Evolutionary conservation across 2,888 invertebrate genomes (phyloP).

Genomic region (Euclidia mi): DNA sequence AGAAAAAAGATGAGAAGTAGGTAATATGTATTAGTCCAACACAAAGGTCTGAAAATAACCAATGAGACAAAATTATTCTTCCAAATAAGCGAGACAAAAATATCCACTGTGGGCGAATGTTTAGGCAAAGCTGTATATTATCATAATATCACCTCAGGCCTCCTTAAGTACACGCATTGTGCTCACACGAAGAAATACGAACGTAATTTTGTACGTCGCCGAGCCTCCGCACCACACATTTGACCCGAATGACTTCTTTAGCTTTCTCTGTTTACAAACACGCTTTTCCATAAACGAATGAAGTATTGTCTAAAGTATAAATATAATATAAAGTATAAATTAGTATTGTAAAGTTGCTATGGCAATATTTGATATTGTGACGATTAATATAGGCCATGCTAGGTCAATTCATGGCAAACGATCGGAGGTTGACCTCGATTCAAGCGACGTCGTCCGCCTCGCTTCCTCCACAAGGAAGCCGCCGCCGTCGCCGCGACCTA

Average conservation of each 20-base stretch:
- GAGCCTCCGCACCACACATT: too few species aligned
- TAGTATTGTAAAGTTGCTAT: background rate
- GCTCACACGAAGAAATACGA: conserved; percentile 9
- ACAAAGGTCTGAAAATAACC: background rate
- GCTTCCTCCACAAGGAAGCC: conserved; percentile 44
- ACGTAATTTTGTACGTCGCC: conserved; percentile 4
- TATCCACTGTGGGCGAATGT: conserved; percentile 24
- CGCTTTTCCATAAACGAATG: background rate
- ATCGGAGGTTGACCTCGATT: conserved; percentile 48
- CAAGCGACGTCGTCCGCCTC: conserved; percentile 22
- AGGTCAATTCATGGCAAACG: conserved; percentile 35
- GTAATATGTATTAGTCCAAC: background rate
- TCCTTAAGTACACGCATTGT: conserved; percentile 3
- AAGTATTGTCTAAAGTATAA: background rate
- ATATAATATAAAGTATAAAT: background rate
- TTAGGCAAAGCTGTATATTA: conserved; percentile 29
- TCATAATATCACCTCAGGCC: conserved; percentile 13
- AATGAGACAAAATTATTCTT: conserved; percentile 10
- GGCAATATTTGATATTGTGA: conserved; percentile 15
- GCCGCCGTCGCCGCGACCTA: conserved; percentile 20
- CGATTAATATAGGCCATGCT: conserved; percentile 16
- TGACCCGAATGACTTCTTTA: background rate
- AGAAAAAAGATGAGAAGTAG: background rate
- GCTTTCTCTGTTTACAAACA: background rate
- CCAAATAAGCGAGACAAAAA: conserved; percentile 16